Percentiles rank a stretch among this genome's conserved stretches.
Conservation (phyloP, 1,140 invertebrate species). For the Drosophila simulans region DNA sequence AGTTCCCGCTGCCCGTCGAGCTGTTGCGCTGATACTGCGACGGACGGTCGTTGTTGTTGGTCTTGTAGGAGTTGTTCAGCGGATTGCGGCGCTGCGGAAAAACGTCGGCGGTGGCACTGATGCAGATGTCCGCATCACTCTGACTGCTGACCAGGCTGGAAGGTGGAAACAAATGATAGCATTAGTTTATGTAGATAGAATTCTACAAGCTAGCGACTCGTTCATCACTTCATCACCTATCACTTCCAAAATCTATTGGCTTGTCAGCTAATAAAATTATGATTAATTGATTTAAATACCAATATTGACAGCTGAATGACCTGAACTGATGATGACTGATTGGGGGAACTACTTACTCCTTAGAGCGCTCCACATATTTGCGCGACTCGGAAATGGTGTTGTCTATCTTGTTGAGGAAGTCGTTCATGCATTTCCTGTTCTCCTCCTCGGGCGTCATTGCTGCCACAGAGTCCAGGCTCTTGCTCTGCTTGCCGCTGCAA, state of each 20-base stretch:
- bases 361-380: conserved; percentile 92
- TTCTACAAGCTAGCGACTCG: too few species aligned
- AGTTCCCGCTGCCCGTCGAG: conserved; percentile 75
- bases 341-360: conserved; percentile 86
- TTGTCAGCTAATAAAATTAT: neutral
- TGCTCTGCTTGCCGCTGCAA: conserved; percentile 78
- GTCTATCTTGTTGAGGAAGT: conserved; percentile 95
- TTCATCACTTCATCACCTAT: too few species aligned
- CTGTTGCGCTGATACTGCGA: conserved; percentile 71
- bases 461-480: conserved; percentile 85
- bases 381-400: conserved; percentile 93
- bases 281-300: neutral
- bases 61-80: conserved; percentile 82
- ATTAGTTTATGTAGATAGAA: conserved; percentile 1
- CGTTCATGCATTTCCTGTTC: conserved; percentile 88
- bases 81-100: conserved; percentile 70
- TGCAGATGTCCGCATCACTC: conserved; percentile 77
- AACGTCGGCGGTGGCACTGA: conserved; percentile 71
- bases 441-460: conserved; percentile 88
- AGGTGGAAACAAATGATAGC: neutral
- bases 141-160: conserved; percentile 73
- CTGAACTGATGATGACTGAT: neutral
- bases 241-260: neutral
- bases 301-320: neutral
- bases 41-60: conserved; percentile 72